Evolutionary conservation across 2,797 vertebrate species (phyloP).

Genomic region (Cuculus canorus): DNA sequence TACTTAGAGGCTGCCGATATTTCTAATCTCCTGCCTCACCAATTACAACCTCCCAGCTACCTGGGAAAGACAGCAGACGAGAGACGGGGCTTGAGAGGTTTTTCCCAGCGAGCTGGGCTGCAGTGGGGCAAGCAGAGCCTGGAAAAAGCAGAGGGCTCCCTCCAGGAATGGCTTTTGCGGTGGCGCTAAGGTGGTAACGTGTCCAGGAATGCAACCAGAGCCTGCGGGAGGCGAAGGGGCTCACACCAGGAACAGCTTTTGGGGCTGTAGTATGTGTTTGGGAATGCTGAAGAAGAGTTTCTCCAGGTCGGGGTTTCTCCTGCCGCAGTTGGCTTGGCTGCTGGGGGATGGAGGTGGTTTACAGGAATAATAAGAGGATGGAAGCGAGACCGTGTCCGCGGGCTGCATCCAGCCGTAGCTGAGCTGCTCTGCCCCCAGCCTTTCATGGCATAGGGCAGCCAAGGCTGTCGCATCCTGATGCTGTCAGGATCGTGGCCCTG

Average conservation of each 20-base stretch:
- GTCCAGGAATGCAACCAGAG: background rate
- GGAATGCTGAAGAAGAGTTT: background rate
- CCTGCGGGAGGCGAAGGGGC: fast-evolving
- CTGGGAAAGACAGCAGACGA: slow-evolving; percentile 56
- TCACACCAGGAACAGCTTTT: background rate
- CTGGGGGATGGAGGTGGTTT: fast-evolving
- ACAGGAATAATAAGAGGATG: too few relatives aligned
- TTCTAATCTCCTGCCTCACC: slow-evolving; percentile 87
- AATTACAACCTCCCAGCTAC: slow-evolving; percentile 83
- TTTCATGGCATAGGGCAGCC: fast-evolving
- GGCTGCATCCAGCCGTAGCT: background rate
- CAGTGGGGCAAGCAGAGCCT: fast-evolving
- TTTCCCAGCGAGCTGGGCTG: background rate
- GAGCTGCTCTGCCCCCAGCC: background rate
- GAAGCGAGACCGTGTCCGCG: fast-evolving
- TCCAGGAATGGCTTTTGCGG: background rate
- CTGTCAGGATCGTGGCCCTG: fast-evolving
- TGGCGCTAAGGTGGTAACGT: fast-evolving
- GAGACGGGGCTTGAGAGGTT: slow-evolving; percentile 32
- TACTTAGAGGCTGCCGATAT: slow-evolving; percentile 96
- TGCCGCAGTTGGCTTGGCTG: background rate
- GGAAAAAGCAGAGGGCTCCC: background rate
- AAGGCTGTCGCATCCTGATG: fast-evolving
- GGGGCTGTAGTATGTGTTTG: background rate
- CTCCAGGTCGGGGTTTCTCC: background rate